Percentiles rank a stretch among this genome's conserved stretches.
Evolutionary conservation across 2,797 vertebrate genomes (phyloP).

Genomic region (Sternotherus odoratus): DNA sequence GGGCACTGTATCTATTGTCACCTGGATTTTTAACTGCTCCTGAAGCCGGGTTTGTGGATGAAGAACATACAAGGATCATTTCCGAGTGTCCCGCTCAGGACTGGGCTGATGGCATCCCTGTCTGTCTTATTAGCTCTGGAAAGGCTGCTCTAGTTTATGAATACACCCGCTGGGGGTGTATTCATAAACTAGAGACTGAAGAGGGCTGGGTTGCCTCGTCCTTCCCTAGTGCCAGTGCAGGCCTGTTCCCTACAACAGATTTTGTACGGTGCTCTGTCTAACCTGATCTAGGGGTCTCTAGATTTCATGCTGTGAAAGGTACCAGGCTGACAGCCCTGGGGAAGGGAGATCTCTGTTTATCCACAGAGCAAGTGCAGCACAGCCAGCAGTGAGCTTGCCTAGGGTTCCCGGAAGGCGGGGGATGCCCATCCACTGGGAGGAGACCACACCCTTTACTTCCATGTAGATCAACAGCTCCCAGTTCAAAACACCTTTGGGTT

Average conservation of each 20-base stretch:
- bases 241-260: neutral
- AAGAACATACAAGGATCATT: neutral
- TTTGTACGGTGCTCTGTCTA: neutral
- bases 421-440: neutral
- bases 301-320: neutral
- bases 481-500: neutral
- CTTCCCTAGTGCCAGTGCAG: neutral
- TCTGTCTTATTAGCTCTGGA: neutral
- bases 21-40: neutral
- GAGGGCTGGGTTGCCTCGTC: neutral
- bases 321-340: neutral
- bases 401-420: neutral
- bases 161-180: no score
- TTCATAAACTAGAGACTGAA: neutral
- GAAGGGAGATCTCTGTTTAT: neutral
- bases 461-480: neutral
- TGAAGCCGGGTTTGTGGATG: neutral
- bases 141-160: no score
- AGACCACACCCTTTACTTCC: neutral
- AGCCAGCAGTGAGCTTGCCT: neutral
- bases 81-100: neutral
- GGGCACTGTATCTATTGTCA: neutral
- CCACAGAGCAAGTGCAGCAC: neutral
- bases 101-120: neutral
- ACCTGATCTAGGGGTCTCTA: neutral